Evolutionary conservation across 2,888 invertebrate species (phyloP).

Genomic region (Adineta ricciae): DNA sequence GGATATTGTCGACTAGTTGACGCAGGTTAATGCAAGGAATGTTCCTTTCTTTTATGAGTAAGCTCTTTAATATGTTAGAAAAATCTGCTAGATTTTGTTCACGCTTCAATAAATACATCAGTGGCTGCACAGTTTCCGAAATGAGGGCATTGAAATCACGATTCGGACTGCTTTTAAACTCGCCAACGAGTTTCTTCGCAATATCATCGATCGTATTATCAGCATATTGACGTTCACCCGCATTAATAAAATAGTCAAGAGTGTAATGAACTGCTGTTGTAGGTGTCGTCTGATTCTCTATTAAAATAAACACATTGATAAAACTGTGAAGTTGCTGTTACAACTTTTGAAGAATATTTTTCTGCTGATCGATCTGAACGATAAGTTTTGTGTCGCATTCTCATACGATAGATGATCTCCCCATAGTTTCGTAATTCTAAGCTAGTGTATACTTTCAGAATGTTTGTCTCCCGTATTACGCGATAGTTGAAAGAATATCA

Average conservation of each 20-base stretch:
- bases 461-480: too few relatives aligned
- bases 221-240: not conserved
- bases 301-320: too few relatives aligned
- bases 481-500: too few relatives aligned
- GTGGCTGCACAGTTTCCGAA: not conserved
- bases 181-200: not conserved
- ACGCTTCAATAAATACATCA: not conserved
- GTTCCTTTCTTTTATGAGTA: not conserved
- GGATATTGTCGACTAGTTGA: not conserved
- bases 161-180: not conserved
- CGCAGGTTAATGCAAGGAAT: not conserved
- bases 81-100: not conserved
- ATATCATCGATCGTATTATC: not conserved
- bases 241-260: not conserved
- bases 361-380: too few relatives aligned
- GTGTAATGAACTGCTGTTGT: not conserved
- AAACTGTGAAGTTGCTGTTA: too few relatives aligned
- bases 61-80: not conserved
- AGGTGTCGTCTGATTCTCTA: not conserved
- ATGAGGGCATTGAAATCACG: not conserved
- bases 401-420: too few relatives aligned
- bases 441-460: too few relatives aligned
- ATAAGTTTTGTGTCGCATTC: too few relatives aligned
- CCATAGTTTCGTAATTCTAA: too few relatives aligned
- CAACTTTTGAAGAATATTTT: too few relatives aligned